A percentile compares a stretch with the other conserved stretches of the same genome.
These are phyloP conservation scores for Coenonympha glycerion DNA, from an alignment of 2,888 invertebrate species.

Conservation along the genomic window DNA sequence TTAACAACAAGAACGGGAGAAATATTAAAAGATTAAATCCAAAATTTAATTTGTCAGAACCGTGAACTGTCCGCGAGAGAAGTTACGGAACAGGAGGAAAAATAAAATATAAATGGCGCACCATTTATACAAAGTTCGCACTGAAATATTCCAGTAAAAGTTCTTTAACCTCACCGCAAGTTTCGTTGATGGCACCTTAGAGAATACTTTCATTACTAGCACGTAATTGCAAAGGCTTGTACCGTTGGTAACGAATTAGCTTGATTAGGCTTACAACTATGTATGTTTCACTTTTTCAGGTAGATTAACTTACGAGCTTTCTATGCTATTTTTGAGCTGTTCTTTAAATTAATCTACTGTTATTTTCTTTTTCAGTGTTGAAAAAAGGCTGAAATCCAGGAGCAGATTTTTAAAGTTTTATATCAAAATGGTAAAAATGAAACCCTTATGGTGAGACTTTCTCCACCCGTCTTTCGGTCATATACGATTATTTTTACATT, in stretches of 20 bases:
- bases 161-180: conserved; percentile 18
- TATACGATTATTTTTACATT: too few species aligned
- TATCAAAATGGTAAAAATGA: too few species aligned
- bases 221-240: conserved; percentile 13
- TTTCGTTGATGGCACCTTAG: conserved; percentile 22
- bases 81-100: conserved; percentile 9
- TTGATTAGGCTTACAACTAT: not conserved
- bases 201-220: conserved; percentile 22
- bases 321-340: too few species aligned
- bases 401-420: too few species aligned
- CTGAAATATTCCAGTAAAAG: conserved; percentile 21
- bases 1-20: conserved; percentile 5
- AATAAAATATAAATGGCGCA: conserved; percentile 15
- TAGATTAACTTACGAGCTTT: too few species aligned
- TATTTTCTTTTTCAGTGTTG: too few species aligned
- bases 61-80: conserved; percentile 15
- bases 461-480: too few species aligned
- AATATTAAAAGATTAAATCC: conserved; percentile 19
- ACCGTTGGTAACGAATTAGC: conserved; percentile 17
- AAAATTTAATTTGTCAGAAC: conserved; percentile 16
- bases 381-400: too few species aligned
- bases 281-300: conserved; percentile 4
- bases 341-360: too few species aligned
- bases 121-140: conserved; percentile 16
- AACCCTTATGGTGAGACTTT: too few species aligned